phyloP scores from a whole-genome alignment of 2,888 invertebrate genomes.

The Athalia circularis region DNA sequence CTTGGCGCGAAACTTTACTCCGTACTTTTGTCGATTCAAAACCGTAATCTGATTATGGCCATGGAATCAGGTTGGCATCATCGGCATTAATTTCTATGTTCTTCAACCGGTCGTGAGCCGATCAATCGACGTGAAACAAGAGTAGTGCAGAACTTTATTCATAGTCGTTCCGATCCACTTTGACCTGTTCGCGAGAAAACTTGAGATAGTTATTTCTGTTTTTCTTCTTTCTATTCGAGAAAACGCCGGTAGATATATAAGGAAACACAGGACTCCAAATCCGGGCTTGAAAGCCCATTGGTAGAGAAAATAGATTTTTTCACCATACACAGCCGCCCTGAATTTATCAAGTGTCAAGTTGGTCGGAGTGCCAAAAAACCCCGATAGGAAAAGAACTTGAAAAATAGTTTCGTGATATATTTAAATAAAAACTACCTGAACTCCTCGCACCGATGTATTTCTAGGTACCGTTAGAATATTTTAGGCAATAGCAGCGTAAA shows the following conservation, averaged over 20 bases:
- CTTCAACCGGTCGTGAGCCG: background rate
- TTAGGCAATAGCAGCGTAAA: background rate
- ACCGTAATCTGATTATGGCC: background rate
- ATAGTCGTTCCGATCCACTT: background rate
- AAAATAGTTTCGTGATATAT: slow-evolving; percentile 25
- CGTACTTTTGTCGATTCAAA: background rate
- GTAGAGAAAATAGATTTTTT: slow-evolving; percentile 31
- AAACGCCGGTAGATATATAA: background rate
- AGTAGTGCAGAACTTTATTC: slow-evolving; percentile 18
- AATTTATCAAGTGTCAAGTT: slow-evolving; percentile 27
- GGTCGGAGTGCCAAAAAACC: slow-evolving; percentile 5
- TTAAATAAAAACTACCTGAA: slow-evolving; percentile 12
- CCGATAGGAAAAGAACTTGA: slow-evolving; percentile 21
- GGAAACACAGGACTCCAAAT: background rate
- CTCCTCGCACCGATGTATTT: slow-evolving; percentile 14
- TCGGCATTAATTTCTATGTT: slow-evolving; percentile 18
- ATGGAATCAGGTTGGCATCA: background rate
- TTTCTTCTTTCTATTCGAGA: background rate
- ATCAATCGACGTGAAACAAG: slow-evolving; percentile 32
- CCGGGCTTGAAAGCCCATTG: slow-evolving; percentile 19
- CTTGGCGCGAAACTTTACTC: background rate
- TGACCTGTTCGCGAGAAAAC: background rate
- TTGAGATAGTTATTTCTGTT: slow-evolving; percentile 20
- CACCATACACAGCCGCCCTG: slow-evolving; percentile 9
- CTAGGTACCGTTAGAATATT: slow-evolving; percentile 12